These are phyloP conservation scores for Drosophila maculinotata DNA, from an alignment of 2,888 invertebrate genomes.

Conservation along the genomic window DNA sequence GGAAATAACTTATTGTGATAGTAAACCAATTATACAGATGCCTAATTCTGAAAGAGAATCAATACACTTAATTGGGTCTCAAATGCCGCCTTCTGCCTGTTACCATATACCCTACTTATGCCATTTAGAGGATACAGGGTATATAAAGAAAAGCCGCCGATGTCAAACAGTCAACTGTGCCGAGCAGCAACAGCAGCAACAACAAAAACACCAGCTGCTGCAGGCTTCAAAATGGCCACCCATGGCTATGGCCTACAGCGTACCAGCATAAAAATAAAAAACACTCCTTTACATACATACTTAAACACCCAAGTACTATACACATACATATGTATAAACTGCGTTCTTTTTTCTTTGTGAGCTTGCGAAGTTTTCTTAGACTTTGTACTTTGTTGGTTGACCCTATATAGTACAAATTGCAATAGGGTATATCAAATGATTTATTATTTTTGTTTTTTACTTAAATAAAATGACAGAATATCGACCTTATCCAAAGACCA, in stretches of 20 bases:
- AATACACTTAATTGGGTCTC: neutral
- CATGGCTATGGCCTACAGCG: slow-evolving; percentile 19
- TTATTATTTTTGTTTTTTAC: neutral
- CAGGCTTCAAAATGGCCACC: slow-evolving; percentile 34
- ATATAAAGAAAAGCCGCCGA: slow-evolving; percentile 23
- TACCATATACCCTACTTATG: neutral
- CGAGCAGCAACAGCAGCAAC: slow-evolving; percentile 17
- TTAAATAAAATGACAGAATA: too few relatives aligned
- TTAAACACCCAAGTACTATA: too few relatives aligned
- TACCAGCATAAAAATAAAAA: neutral
- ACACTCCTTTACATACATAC: neutral
- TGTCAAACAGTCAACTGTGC: slow-evolving; percentile 55
- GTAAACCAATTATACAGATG: too few relatives aligned
- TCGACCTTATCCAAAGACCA: too few relatives aligned
- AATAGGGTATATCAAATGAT: neutral
- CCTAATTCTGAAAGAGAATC: neutral
- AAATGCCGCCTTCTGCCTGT: neutral
- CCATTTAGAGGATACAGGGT: slow-evolving; percentile 6
- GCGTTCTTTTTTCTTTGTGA: neutral
- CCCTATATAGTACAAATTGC: neutral
- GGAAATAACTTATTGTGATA: too few relatives aligned
- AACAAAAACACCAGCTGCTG: slow-evolving; percentile 12
- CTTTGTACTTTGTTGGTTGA: neutral
- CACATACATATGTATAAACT: neutral
- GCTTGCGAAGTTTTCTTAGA: neutral